Evolutionary conservation across 2,113 vertebrate species (phyloP), one percentile per base, ranked within the genome.

Genomic region (Pycnonotus jocosus): DNA sequence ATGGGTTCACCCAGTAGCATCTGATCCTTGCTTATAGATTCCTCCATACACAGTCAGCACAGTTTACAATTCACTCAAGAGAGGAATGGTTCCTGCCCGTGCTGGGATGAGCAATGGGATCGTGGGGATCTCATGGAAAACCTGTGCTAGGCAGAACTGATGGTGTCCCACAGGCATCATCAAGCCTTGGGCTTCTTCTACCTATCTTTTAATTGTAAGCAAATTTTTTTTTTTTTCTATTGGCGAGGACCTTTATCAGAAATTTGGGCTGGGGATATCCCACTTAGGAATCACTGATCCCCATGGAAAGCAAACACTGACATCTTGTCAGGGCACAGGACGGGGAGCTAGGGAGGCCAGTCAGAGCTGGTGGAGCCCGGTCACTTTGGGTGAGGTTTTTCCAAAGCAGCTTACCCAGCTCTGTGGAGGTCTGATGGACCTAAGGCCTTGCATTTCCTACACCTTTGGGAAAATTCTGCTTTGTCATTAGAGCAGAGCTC

Each of bases 1-100:
- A 99, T 99, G 99, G 98, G 98, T 98, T 98, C 98, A 98, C 97
- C 97, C 98, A 96, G 98, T 98, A 99, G 98, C 98, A 98, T 98
- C 98, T 78, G 88, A 95, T 98, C 98, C 97, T 97, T 98, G 97
- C 97, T 98, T 98, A 86, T 97, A 97, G 96, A 96, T 88, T 98
- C 97, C 98, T 98, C 94, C 91, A 98, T 99, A 98, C 99, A 98
- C 99, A 99, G 98, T 97, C 98, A 99, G 98, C 98, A 98, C 98
- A 98, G 98, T 98, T 98, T 98, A 97, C 97, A 97, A 95, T 86
- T 97, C 98, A 98, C 98, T 98, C 98, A 98, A 98, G 98, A 98
- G 98, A 95, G 9, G 86, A 53, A 92, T 68, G 82, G 74, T 82
- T 96, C 91, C 94, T 95, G 73, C 88, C 30, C 45, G 3, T 84